Evolutionary conservation across 2,888 invertebrate species (phyloP).

Genomic region (Phasia obesa): DNA sequence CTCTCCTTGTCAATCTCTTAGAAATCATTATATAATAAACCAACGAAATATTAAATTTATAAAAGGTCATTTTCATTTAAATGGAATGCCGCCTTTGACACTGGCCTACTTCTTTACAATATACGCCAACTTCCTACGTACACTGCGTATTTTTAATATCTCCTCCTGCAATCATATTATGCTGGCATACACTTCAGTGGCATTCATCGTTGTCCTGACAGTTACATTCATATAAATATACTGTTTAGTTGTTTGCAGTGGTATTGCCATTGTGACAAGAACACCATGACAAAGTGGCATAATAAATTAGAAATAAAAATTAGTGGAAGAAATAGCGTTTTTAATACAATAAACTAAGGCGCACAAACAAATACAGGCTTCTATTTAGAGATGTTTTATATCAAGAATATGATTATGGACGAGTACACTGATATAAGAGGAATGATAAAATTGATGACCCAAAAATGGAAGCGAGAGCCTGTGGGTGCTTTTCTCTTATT

Average conservation of each 20-base stretch:
- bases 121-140: not conserved
- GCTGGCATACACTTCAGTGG: not conserved
- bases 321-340: constrained; percentile 23
- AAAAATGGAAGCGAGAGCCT: constrained; percentile 38
- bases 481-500: constrained; percentile 33
- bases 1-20: too few relatives aligned
- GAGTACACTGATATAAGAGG: not conserved
- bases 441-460: constrained; percentile 48
- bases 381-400: constrained; percentile 10
- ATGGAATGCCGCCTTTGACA: constrained; percentile 37
- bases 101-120: constrained; percentile 15
- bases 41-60: constrained; percentile 79
- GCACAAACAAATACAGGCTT: not conserved
- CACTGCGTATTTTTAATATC: constrained; percentile 14
- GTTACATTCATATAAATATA: not conserved
- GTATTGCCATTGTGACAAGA: constrained; percentile 76
- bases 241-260: constrained; percentile 45
- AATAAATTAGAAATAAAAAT: constrained; percentile 77
- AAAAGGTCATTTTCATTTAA: constrained; percentile 78
- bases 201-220: constrained; percentile 9
- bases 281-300: constrained; percentile 80
- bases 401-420: constrained; percentile 37
- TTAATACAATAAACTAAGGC: constrained; percentile 36
- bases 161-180: not conserved
- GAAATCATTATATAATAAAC: constrained; percentile 79